Percentiles rank a stretch among this genome's conserved stretches.
Conservation (phyloP, 2,797 vertebrate genomes). For the Sebastes iracundus region DNA sequence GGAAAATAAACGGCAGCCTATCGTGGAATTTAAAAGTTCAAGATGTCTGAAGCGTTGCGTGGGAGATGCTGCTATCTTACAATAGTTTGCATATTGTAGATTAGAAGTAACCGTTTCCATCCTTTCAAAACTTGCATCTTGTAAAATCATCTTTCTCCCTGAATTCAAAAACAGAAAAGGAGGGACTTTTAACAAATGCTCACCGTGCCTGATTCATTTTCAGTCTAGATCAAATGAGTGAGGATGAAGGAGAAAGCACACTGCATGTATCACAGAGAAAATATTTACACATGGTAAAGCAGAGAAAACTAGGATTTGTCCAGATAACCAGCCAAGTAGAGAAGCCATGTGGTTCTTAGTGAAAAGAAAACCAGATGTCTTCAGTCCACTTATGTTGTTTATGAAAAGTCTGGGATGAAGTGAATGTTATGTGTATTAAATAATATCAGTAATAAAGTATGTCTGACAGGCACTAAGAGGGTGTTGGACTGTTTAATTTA, state of each 20-base stretch:
- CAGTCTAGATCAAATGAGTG: background rate
- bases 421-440: background rate
- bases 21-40: conserved; percentile 33
- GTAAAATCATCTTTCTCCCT: background rate
- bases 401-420: conserved; percentile 14
- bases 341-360: conserved; percentile 22
- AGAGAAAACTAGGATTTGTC: conserved; percentile 15
- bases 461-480: background rate
- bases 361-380: conserved; percentile 62
- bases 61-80: background rate
- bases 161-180: background rate
- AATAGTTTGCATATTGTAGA: background rate
- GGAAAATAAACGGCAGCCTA: conserved; percentile 35
- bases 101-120: background rate
- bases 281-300: conserved; percentile 10
- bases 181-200: background rate
- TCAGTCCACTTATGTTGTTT: conserved; percentile 27
- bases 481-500: background rate
- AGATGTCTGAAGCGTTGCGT: background rate
- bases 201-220: background rate
- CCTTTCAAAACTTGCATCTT: background rate
- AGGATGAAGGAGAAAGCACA: background rate
- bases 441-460: background rate
- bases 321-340: conserved; percentile 33
- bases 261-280: background rate